Evolutionary conservation across 2,113 vertebrate species (phyloP).

Genomic region (Myotis brandtii): DNA sequence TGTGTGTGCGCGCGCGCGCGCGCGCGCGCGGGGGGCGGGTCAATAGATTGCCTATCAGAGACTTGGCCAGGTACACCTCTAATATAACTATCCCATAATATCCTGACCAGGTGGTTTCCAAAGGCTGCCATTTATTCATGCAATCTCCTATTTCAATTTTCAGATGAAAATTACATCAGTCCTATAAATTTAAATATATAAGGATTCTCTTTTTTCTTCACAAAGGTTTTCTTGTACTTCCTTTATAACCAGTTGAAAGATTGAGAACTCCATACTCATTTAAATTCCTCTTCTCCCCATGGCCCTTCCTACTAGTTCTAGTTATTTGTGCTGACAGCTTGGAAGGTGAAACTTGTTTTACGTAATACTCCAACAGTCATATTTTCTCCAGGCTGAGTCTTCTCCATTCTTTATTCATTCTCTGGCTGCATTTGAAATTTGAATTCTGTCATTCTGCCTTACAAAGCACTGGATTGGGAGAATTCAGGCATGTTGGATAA

Average conservation of each 20-base stretch:
- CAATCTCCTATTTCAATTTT: neutral
- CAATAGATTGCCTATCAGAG: neutral
- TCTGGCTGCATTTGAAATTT: constrained; percentile 47
- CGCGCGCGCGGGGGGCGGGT: accelerated
- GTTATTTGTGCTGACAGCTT: constrained; percentile 4
- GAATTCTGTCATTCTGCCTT: constrained; percentile 60
- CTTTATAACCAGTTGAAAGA: neutral
- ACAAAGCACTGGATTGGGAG: neutral
- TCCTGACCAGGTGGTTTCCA: neutral
- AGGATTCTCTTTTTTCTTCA: neutral
- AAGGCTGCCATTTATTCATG: neutral
- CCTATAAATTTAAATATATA: neutral
- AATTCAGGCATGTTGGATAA: neutral
- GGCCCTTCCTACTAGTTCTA: neutral
- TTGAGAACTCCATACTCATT: neutral
- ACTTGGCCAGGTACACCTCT: neutral
- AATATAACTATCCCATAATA: too few species aligned
- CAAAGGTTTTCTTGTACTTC: neutral
- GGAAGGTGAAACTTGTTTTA: neutral
- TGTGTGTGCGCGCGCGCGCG: accelerated
- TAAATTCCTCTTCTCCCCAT: neutral
- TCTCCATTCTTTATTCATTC: neutral
- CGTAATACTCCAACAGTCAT: neutral
- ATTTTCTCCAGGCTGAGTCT: neutral
- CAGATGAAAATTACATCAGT: neutral